Conservation (phyloP, 2,113 vertebrate species). For the Hydrolagus affinis region DNA sequence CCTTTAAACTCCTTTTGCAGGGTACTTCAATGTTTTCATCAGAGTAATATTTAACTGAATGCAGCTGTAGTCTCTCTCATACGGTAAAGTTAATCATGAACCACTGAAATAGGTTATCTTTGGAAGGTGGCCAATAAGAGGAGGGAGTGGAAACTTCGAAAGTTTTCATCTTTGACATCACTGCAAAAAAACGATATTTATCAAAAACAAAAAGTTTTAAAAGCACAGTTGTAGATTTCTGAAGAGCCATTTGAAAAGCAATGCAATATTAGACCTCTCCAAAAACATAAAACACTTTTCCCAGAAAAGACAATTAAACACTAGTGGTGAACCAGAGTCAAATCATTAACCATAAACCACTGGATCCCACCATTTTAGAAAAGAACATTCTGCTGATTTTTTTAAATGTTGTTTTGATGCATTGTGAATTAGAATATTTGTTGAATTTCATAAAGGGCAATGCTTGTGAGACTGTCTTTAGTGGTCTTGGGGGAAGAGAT, state of each 20-base stretch:
- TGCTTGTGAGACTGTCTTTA: not conserved
- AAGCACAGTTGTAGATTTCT: no score
- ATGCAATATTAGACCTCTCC: no score
- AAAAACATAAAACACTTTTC: no score
- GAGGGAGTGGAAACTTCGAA: not conserved
- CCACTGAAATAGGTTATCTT: slow-evolving; percentile 23
- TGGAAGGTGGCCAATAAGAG: not conserved
- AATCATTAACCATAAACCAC: no score
- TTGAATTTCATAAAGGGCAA: no score
- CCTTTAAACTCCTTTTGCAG: not conserved
- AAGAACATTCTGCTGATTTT: no score
- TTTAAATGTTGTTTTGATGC: no score
- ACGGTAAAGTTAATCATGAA: slow-evolving; percentile 14
- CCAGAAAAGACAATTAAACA: no score
- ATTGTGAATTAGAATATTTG: no score
- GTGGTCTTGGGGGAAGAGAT: not conserved
- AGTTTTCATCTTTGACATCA: not conserved
- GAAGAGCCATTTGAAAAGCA: no score
- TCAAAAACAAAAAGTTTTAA: not conserved
- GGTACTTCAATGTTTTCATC: slow-evolving; percentile 19
- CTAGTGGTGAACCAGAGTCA: no score
- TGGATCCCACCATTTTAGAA: no score
- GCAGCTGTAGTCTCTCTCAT: not conserved
- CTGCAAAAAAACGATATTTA: not conserved
- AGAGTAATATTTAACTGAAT: slow-evolving; percentile 27